Percentiles rank a stretch among this genome's conserved stretches.
Evolutionary conservation across 1,140 invertebrate species (phyloP).

Genomic region (Meteorus sp.): DNA sequence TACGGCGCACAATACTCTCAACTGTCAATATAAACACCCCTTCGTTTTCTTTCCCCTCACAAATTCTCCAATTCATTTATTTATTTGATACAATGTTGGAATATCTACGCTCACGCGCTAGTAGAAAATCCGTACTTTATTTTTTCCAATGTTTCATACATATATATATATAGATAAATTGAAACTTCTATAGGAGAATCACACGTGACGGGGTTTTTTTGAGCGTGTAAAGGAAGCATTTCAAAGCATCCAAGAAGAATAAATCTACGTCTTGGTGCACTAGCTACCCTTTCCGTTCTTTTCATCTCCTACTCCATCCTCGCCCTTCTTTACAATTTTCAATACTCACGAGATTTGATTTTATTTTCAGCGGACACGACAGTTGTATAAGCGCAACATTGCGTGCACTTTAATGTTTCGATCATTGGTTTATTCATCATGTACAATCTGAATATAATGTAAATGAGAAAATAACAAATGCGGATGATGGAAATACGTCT

Average conservation of each 20-base stretch:
- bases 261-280: not conserved
- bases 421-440: not conserved
- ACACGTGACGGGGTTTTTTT: not conserved
- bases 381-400: conserved; percentile 34
- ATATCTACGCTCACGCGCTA: no score
- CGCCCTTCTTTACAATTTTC: no score
- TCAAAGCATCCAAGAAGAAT: conserved; percentile 1
- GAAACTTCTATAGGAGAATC: not conserved
- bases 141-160: not conserved
- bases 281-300: no score
- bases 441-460: no score
- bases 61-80: no score
- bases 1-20: conserved; percentile 31
- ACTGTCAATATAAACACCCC: conserved; percentile 24
- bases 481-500: no score
- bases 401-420: conserved; percentile 26
- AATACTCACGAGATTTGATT: conserved; percentile 29
- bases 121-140: no score
- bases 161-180: no score
- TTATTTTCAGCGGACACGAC: conserved; percentile 36
- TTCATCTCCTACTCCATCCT: no score
- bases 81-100: no score
- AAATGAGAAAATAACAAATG: no score
- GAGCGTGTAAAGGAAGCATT: conserved; percentile 21
- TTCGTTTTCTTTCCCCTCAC: not conserved